Percentiles rank a stretch among this genome's conserved stretches.
Conservation (phyloP, 2,888 invertebrate genomes). For the Auanema freiburgensis region DNA sequence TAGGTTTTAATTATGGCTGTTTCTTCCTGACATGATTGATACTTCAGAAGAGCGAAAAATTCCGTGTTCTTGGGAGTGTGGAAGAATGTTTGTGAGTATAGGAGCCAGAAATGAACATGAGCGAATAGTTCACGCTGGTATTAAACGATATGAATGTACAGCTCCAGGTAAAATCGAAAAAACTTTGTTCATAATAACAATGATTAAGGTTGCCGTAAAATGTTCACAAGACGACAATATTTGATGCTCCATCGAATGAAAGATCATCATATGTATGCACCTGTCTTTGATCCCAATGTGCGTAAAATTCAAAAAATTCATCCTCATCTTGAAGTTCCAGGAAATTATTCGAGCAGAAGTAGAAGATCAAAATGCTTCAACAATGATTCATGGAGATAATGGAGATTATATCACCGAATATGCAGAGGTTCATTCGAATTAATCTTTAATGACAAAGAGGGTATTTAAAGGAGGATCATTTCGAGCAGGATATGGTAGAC, state of each 20-base stretch:
- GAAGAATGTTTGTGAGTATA: constrained; percentile 37
- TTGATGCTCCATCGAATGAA: constrained; percentile 26
- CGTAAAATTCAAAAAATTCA: too few species aligned
- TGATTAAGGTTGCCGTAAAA: constrained; percentile 18
- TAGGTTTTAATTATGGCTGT: not conserved
- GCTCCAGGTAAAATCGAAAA: constrained; percentile 14
- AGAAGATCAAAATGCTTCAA: too few species aligned
- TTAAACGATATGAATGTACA: constrained; percentile 36
- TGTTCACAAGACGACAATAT: constrained; percentile 27
- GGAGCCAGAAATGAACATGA: constrained; percentile 51
- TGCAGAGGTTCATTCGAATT: too few species aligned
- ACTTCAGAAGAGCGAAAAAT: constrained; percentile 35
- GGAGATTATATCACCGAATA: too few species aligned
- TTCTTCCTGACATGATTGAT: not conserved
- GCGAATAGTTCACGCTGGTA: constrained; percentile 42
- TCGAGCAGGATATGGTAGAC: too few species aligned
- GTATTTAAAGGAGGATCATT: too few species aligned
- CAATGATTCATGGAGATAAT: too few species aligned
- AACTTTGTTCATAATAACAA: not conserved
- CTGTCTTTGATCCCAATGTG: constrained; percentile 21
- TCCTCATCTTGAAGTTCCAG: too few species aligned
- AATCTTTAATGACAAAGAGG: too few species aligned
- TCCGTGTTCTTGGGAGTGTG: constrained; percentile 45
- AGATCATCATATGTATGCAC: constrained; percentile 19
- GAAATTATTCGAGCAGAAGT: too few species aligned